Percentiles rank a stretch among this genome's conserved stretches.
phyloP scores from a whole-genome alignment of 2,113 vertebrate species.

The Lycaon pictus region DNA sequence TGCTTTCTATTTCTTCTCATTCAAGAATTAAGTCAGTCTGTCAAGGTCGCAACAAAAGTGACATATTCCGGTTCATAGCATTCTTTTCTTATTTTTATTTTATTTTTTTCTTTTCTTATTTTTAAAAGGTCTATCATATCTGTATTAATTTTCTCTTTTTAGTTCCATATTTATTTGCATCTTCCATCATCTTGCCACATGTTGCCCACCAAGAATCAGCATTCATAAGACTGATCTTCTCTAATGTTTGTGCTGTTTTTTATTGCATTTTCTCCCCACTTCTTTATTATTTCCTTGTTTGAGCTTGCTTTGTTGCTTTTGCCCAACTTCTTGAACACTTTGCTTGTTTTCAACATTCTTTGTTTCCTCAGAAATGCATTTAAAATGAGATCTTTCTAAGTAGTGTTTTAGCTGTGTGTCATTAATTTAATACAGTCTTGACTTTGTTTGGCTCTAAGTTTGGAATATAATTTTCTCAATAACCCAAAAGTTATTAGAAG shows the following conservation, averaged over 20 bases:
- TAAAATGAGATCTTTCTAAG: background rate
- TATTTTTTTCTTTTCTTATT: background rate
- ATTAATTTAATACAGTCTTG: background rate
- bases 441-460: background rate
- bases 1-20: background rate
- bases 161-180: background rate
- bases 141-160: background rate
- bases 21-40: background rate
- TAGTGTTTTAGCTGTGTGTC: background rate
- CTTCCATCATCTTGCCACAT: background rate
- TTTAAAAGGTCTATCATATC: background rate
- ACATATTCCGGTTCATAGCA: background rate
- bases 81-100: background rate
- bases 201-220: background rate
- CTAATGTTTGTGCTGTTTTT: background rate
- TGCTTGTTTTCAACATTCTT: background rate
- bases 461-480: slow-evolving; percentile 23
- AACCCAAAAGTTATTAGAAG: background rate
- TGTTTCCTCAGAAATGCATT: background rate
- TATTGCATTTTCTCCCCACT: background rate
- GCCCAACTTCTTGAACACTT: background rate
- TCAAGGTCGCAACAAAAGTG: background rate
- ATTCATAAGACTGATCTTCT: background rate
- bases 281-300: background rate
- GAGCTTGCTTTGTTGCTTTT: background rate